Percentiles rank a stretch among this genome's conserved stretches.
Evolutionary conservation across 1,140 invertebrate genomes (phyloP).

Genomic region (Mycetomoellerius zeteki): DNA sequence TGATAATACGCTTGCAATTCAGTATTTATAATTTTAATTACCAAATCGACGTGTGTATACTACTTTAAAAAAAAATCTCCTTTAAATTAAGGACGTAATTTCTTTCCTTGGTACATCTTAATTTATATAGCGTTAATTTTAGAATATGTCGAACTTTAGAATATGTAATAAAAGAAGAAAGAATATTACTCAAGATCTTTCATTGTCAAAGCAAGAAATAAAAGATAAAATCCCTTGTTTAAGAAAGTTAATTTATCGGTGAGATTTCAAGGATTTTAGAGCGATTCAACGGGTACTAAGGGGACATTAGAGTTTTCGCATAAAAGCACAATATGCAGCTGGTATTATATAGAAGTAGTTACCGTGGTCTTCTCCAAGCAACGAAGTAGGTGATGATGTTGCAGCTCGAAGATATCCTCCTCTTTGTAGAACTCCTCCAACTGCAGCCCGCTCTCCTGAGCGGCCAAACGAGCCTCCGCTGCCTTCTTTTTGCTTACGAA

Average conservation of each 20-base stretch:
- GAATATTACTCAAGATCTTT: neutral
- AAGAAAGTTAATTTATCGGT: slow-evolving; percentile 45
- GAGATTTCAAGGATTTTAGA: slow-evolving; percentile 13
- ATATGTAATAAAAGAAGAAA: neutral
- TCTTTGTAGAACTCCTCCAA: slow-evolving; percentile 95
- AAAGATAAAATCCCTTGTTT: neutral
- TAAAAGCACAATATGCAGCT: neutral
- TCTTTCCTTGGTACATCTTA: neutral
- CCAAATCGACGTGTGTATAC: neutral
- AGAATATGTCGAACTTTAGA: neutral
- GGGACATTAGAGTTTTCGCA: neutral
- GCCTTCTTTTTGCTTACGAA: slow-evolving; percentile 99
- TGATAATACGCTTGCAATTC: neutral
- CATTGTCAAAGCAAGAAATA: neutral
- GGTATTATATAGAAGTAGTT: slow-evolving; percentile 77
- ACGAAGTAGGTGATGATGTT: slow-evolving; percentile 99
- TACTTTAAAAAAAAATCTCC: neutral
- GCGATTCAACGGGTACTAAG: neutral
- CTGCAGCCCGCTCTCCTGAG: slow-evolving; percentile 96
- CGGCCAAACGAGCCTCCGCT: slow-evolving; percentile 97
- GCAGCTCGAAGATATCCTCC: slow-evolving; percentile 99
- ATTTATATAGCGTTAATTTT: neutral
- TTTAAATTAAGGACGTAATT: neutral
- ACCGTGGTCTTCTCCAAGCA: slow-evolving; percentile 99
- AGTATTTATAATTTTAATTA: neutral